A percentile compares a stretch with the other conserved stretches of the same genome.
These are phyloP conservation scores for Netelia fuscicornis DNA, from an alignment of 2,888 invertebrate species.

Conservation along the genomic window DNA sequence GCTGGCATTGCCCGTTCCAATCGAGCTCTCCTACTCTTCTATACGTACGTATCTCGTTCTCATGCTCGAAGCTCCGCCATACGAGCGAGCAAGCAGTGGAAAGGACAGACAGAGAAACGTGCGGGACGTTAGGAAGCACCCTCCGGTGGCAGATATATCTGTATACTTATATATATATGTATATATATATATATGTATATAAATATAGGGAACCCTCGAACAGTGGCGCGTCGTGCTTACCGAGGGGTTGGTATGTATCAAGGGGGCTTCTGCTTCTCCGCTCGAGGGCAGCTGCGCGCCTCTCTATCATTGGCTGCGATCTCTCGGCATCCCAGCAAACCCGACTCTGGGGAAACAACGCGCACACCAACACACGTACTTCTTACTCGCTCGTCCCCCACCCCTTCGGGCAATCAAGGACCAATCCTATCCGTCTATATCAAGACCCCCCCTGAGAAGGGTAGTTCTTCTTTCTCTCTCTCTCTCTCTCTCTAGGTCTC, in stretches of 20 bases:
- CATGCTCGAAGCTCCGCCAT: slow-evolving; percentile 45
- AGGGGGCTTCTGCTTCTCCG: slow-evolving; percentile 54
- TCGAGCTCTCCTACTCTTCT: slow-evolving; percentile 35
- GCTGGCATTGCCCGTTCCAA: slow-evolving; percentile 32
- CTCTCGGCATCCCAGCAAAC: slow-evolving; percentile 79
- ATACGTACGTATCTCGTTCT: slow-evolving; percentile 5
- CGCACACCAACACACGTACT: slow-evolving; percentile 50
- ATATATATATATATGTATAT: slow-evolving; percentile 11
- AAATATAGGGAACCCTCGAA: slow-evolving; percentile 2
- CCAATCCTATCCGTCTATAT: slow-evolving; percentile 80
- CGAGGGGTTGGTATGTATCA: slow-evolving; percentile 45
- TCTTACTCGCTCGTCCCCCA: neutral
- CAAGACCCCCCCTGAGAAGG: slow-evolving; percentile 61
- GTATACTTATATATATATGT: slow-evolving; percentile 21
- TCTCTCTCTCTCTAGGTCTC: slow-evolving; percentile 46
- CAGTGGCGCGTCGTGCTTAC: slow-evolving; percentile 31
- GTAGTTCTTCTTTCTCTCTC: slow-evolving; percentile 49
- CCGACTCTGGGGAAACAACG: slow-evolving; percentile 79
- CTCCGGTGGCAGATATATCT: slow-evolving; percentile 16
- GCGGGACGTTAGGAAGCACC: slow-evolving; percentile 47
- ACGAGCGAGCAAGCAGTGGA: slow-evolving; percentile 18
- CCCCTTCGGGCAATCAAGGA: slow-evolving; percentile 80
- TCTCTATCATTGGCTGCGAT: slow-evolving; percentile 84
- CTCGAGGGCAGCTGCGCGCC: slow-evolving; percentile 80
- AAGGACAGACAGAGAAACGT: slow-evolving; percentile 49